These are phyloP conservation scores for Panagrolaimus sp. DNA, from an alignment of 1,140 invertebrate genomes.

Conservation along the genomic window DNA sequence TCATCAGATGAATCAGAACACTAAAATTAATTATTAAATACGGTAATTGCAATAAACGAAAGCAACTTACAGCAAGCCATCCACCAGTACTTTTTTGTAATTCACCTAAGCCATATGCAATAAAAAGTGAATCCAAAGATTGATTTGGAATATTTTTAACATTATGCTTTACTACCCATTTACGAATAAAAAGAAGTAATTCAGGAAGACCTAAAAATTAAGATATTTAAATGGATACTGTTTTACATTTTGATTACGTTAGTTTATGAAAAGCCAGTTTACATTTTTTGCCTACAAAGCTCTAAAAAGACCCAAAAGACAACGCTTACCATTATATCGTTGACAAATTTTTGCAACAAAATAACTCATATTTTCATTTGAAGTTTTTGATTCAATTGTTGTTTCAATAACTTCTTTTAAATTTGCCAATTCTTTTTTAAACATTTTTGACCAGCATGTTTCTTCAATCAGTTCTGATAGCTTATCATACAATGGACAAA, in stretches of 20 bases:
- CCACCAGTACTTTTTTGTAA: slow-evolving; percentile 5
- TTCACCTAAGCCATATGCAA: background rate
- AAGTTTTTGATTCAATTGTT: background rate
- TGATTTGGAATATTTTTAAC: slow-evolving; percentile 25
- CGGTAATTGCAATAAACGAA: background rate
- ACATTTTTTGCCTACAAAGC: too few relatives aligned
- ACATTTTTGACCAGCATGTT: slow-evolving; percentile 15
- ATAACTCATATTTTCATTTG: too few relatives aligned
- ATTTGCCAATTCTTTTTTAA: background rate
- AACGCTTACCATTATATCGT: background rate
- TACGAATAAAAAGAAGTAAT: slow-evolving; percentile 24
- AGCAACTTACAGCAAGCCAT: background rate
- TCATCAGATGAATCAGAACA: slow-evolving; percentile 13
- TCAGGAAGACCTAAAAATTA: slow-evolving; percentile 22
- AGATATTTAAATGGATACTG: background rate
- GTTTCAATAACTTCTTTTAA: background rate
- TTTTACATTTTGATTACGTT: too few relatives aligned
- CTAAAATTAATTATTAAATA: background rate
- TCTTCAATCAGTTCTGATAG: slow-evolving; percentile 27
- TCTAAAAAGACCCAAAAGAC: background rate
- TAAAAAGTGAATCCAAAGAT: slow-evolving; percentile 2
- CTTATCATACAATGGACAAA: slow-evolving; percentile 26
- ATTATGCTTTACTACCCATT: slow-evolving; percentile 26
- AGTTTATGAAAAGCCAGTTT: too few relatives aligned
- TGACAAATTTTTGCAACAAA: background rate